Base-by-base conservation (phyloP, 2,888 invertebrate genomes). In the Stegophylla sp. region DNA sequence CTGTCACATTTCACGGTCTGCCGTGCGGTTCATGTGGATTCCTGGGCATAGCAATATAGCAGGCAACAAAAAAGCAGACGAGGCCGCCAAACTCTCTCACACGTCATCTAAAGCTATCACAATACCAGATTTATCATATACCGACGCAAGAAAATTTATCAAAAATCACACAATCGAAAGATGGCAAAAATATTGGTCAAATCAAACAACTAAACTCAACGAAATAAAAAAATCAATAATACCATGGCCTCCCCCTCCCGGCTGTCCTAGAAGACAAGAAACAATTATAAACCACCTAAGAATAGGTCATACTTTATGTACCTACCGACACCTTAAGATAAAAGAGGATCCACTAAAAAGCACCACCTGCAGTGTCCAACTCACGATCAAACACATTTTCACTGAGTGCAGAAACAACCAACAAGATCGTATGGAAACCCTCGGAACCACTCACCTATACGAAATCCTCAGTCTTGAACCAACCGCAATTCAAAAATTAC, bases 1-100 rank as follows among this genome's bases (percentile, higher is more conserved):
- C 12, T 61, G 61, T 61, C 61, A 61, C 61, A 61, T 26, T 61
- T n/a, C n/a, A n/a, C n/a, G n/a, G n/a, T n/a, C n/a, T n/a, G n/a
- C 48, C 15, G 34, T 63, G 28, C 15, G 10, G 48, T n/a, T n/a
- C n/a, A n/a, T n/a, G n/a, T n/a, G n/a, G n/a, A n/a, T n/a, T n/a
- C n/a, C n/a, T n/a, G n/a, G n/a, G n/a, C n/a, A n/a, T n/a, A n/a
- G n/a, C n/a, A n/a, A 59, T 20, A 59, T 59, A 23, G 59, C 59
- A 13, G 59, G 66, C 23, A 67, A 45, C 9, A 7, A 67, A 67
- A 67, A 67, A 45, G 66, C 26, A 1, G 45, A 66, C 45, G 17
- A 7, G 23, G 45, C 20, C 15, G 45, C 66, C 1, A 66, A 67
- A 67, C 66, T 67, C 13, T 43, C 45, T 13, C 45, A 67, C 45